These are phyloP conservation scores for Halictus rubicundus DNA, from an alignment of 1,140 invertebrate genomes.

Conservation along the genomic window DNA sequence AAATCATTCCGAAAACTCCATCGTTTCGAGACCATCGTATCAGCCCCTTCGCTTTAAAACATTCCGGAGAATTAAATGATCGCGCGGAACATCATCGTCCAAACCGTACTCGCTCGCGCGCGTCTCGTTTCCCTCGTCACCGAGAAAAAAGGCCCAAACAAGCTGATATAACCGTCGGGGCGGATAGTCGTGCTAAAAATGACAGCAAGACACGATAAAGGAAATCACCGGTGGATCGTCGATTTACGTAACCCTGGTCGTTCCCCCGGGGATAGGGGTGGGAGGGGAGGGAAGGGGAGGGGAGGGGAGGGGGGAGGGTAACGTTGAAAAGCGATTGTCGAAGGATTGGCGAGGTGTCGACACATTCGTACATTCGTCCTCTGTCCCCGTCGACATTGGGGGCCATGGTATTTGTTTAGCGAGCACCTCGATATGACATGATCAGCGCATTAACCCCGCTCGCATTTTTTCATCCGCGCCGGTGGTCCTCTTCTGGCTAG, in stretches of 20 bases:
- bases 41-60: too few species aligned
- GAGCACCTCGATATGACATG: constrained; percentile 77
- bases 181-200: not conserved
- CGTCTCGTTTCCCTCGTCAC: too few species aligned
- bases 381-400: constrained; percentile 45
- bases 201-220: not conserved
- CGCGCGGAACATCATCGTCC: too few species aligned
- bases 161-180: too few species aligned
- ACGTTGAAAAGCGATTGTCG: constrained; percentile 36
- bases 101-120: too few species aligned
- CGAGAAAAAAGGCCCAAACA: too few species aligned
- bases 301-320: not conserved
- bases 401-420: constrained; percentile 73
- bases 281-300: too few species aligned
- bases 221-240: not conserved
- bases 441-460: constrained; percentile 80
- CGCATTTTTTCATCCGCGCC: constrained; percentile 76
- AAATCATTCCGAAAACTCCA: too few species aligned
- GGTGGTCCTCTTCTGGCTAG: constrained; percentile 75
- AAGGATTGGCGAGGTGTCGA: constrained; percentile 57
- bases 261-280: too few species aligned
- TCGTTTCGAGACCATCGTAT: too few species aligned
- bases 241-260: not conserved
- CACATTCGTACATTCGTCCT: constrained; percentile 61
- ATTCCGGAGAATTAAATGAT: too few species aligned